phyloP scores from a whole-genome alignment of 2,797 vertebrate genomes.

The Microchirus variegatus region DNA sequence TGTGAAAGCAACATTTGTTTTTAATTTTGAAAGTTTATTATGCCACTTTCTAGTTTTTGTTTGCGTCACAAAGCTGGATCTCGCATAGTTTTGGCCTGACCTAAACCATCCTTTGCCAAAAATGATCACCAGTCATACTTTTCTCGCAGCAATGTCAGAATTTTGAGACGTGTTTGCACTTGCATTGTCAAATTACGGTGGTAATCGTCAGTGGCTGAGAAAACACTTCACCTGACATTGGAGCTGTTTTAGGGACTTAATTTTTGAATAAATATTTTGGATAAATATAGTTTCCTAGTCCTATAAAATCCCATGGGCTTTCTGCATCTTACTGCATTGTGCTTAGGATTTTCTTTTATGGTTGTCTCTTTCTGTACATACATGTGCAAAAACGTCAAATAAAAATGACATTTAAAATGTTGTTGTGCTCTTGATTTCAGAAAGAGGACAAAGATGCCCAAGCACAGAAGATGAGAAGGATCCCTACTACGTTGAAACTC shows the following conservation, averaged over 20 bases:
- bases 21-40: conserved; percentile 1
- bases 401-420: background rate
- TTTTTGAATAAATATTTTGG: too few species aligned
- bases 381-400: too few species aligned
- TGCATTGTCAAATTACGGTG: conserved; percentile 40
- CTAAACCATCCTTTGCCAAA: conserved; percentile 23
- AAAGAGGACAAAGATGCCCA: conserved; percentile 80
- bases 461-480: conserved; percentile 86
- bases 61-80: conserved; percentile 7
- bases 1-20: conserved; percentile 3
- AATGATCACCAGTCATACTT: conserved; percentile 46
- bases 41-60: conserved; percentile 5
- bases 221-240: conserved; percentile 4
- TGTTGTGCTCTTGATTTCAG: conserved; percentile 68
- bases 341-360: background rate
- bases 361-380: too few species aligned
- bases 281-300: too few species aligned
- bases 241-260: background rate
- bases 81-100: conserved; percentile 45
- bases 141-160: conserved; percentile 37
- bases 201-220: conserved; percentile 24
- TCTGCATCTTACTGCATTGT: background rate
- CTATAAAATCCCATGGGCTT: too few species aligned
- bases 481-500: conserved; percentile 94
- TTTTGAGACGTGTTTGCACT: conserved; percentile 53